phyloP scores from a whole-genome alignment of 2,113 vertebrate species.

The Rissa tridactyla region DNA sequence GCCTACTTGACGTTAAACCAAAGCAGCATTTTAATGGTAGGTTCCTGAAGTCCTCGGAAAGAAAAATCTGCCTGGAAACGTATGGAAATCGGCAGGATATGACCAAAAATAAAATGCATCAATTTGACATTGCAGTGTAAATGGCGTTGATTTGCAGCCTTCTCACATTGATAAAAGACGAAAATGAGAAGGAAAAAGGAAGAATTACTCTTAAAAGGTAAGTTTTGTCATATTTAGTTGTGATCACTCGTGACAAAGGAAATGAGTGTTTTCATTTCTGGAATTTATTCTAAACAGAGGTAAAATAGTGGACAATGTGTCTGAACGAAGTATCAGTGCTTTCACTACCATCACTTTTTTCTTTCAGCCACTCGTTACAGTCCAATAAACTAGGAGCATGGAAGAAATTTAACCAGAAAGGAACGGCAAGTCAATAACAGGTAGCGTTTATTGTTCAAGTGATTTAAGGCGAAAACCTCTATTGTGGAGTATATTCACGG shows the following conservation, averaged over 20 bases:
- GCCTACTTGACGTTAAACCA: not conserved
- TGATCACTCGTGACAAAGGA: not conserved
- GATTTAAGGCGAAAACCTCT: not conserved
- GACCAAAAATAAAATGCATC: not conserved
- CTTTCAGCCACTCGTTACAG: not conserved
- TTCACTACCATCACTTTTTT: no score
- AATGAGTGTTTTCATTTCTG: not conserved
- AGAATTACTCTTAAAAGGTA: not conserved
- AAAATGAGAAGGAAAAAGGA: not conserved
- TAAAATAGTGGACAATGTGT: not conserved
- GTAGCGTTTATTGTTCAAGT: not conserved
- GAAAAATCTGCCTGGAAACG: not conserved
- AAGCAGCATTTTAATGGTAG: not conserved
- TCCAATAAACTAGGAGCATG: not conserved
- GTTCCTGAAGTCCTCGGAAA: not conserved
- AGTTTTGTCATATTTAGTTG: not conserved
- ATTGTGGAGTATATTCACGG: rapidly evolving
- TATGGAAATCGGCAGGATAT: not conserved
- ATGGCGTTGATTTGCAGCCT: not conserved
- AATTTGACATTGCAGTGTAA: not conserved
- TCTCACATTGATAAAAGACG: not conserved
- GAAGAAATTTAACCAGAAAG: not conserved
- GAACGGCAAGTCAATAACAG: not conserved
- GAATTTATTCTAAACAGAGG: not conserved
- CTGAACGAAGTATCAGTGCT: rapidly evolving